phyloP scores from a whole-genome alignment of 2,888 invertebrate species.

The Dasysyrphus albostriatus region DNA sequence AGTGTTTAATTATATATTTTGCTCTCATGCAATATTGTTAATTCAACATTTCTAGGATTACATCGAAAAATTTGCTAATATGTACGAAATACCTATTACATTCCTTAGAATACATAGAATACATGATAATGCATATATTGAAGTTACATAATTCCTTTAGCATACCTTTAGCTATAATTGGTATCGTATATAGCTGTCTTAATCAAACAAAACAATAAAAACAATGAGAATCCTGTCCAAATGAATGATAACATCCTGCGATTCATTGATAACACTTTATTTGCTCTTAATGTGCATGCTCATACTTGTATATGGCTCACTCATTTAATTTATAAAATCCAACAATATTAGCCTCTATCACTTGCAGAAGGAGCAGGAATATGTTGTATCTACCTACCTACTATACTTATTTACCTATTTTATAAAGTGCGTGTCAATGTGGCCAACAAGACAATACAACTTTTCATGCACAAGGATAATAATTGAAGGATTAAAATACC shows the following conservation, averaged over 20 bases:
- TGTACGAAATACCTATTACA: too few species aligned
- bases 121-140: too few species aligned
- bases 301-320: slow-evolving; percentile 48
- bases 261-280: slow-evolving; percentile 30
- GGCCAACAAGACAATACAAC: slow-evolving; percentile 55
- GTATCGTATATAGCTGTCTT: too few species aligned
- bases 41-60: too few species aligned
- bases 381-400: neutral
- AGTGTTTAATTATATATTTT: too few species aligned
- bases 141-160: too few species aligned
- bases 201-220: neutral
- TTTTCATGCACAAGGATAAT: slow-evolving; percentile 70
- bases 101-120: too few species aligned
- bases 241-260: slow-evolving; percentile 7
- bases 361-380: neutral
- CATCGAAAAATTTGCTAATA: too few species aligned
- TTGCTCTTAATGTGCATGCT: neutral
- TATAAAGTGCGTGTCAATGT: slow-evolving; percentile 54
- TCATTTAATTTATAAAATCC: slow-evolving; percentile 38
- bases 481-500: slow-evolving; percentile 76
- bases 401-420: too few species aligned
- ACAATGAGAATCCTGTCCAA: neutral
- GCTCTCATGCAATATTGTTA: too few species aligned
- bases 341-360: slow-evolving; percentile 14
- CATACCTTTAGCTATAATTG: too few species aligned